Evolutionary conservation across 2,113 vertebrate species (phyloP), one percentile per base, ranked within the genome.

Genomic region (Budorcas taxicolor): DNA sequence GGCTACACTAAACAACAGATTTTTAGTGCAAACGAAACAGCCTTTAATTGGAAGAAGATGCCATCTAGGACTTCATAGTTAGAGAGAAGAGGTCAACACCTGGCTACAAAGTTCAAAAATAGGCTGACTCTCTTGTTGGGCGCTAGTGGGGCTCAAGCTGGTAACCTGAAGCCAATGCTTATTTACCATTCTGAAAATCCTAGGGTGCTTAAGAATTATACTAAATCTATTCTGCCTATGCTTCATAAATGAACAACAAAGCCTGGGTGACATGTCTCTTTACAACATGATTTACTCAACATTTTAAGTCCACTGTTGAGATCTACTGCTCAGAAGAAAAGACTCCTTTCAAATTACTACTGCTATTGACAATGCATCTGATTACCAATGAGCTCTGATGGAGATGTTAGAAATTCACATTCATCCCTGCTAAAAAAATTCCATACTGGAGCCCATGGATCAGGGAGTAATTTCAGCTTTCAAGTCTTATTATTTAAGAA

Each of bases 371-470:
- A 36, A 83, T 25, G 12, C 3, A 83, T 52, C 33, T 53, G 80
- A 52, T 53, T 31, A 83, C 11, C 80, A 33, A 53, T 23, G 33
- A 53, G 19, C 11, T n/a, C 80, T 36, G 50, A 53, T 13, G 50
- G 19, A 36, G 19, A 36, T 83, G 19, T 36, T 15, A 0, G 0
- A 53, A 52, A 36, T 53, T 25, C 80, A 53, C 17, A 12, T 53
- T 53, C 11, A n/a, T 36, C 50, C 6, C 50, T 81, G 31, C 31
- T 83, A 25, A 83, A 33, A 82, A n/a, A 36, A 50, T 25, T 15
- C 33, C 50, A 15, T 83, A 8, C 33, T 83, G 80, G 6, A 53
- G 33, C 50, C 33, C 33, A 36, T 4, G 2, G 50, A 36, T 36
- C 50, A 83, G 33, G 50, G 50, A 83, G 50, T 53, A n/a, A 53